phyloP scores from a whole-genome alignment of 2,888 invertebrate genomes.

The Chymomyza caudatula region DNA sequence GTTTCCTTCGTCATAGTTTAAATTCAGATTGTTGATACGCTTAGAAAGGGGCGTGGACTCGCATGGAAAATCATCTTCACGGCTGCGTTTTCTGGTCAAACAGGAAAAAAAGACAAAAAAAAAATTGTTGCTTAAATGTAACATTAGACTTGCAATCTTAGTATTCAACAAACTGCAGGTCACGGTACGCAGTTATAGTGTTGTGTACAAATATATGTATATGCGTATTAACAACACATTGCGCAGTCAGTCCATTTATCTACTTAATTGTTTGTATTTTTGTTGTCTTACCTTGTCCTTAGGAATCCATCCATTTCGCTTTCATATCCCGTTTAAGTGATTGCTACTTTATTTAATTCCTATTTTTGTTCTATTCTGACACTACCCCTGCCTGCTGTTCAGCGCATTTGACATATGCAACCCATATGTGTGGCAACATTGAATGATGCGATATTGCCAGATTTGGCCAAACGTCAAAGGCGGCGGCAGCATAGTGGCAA shows the following conservation, averaged over 20 bases:
- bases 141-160: neutral
- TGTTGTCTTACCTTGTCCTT: conserved; percentile 61
- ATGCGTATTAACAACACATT: neutral
- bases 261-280: neutral
- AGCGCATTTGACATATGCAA: conserved; percentile 26
- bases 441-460: too few relatives aligned
- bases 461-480: conserved; percentile 37
- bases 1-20: conserved; percentile 78
- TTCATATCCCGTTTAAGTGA: conserved; percentile 15
- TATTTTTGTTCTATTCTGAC: neutral
- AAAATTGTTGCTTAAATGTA: too few relatives aligned
- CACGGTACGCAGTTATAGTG: conserved; percentile 28
- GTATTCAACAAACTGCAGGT: conserved; percentile 28
- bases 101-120: neutral
- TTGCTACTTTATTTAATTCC: neutral
- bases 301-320: conserved; percentile 68
- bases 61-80: conserved; percentile 86
- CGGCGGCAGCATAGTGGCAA: conserved; percentile 43
- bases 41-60: conserved; percentile 91
- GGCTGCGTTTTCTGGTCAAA: conserved; percentile 82
- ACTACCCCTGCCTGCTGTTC: neutral
- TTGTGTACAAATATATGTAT: neutral
- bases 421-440: conserved; percentile 29
- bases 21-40: conserved; percentile 92
- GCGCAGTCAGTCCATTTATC: too few relatives aligned